phyloP scores from a whole-genome alignment of 2,888 invertebrate genomes.

The Agonum fuliginosum region DNA sequence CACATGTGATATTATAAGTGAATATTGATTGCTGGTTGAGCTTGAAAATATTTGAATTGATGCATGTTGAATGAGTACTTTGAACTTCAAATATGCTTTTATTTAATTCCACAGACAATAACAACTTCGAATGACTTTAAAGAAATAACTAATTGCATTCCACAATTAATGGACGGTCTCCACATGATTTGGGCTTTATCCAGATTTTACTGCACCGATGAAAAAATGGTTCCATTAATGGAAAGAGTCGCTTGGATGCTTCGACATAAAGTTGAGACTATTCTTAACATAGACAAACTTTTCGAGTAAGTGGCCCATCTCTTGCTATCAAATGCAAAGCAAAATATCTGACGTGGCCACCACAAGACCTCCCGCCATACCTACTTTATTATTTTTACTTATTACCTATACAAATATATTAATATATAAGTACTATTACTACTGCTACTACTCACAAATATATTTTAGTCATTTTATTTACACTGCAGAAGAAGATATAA shows the following conservation, averaged over 20 bases:
- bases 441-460: no score
- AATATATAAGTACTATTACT: no score
- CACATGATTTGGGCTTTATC: constrained; percentile 95
- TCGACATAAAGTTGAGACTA: constrained; percentile 83
- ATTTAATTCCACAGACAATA: constrained; percentile 67
- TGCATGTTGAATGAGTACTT: no score
- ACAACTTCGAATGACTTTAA: constrained; percentile 78
- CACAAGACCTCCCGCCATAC: no score
- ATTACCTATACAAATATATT: no score
- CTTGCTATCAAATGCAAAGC: no score
- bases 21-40: no score
- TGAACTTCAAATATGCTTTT: not conserved
- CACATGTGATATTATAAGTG: no score
- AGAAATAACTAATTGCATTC: constrained; percentile 83
- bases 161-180: constrained; percentile 87
- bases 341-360: no score
- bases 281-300: constrained; percentile 82
- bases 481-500: no score
- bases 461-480: no score
- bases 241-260: constrained; percentile 89
- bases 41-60: constrained; percentile 17
- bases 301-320: constrained; percentile 82
- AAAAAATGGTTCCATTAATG: constrained; percentile 89
- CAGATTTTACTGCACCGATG: constrained; percentile 87
- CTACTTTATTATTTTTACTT: no score